Percentiles rank a stretch among this genome's conserved stretches.
These are phyloP conservation scores for Noturus placidus DNA, from an alignment of 2,113 vertebrate species.

Conservation along the genomic window DNA sequence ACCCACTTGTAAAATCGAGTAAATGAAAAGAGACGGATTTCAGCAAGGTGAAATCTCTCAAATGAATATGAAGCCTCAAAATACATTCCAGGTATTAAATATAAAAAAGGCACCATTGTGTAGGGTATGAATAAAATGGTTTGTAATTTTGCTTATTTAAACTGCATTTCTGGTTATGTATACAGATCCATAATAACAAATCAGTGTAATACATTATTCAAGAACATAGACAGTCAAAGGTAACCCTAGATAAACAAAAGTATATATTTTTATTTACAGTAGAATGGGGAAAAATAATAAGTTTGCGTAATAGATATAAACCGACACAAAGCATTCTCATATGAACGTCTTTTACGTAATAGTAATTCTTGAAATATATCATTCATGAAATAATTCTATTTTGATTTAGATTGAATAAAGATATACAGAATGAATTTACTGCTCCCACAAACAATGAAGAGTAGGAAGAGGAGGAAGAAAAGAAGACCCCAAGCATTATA, in stretches of 20 bases:
- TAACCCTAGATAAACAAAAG: background rate
- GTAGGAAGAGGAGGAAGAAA: background rate
- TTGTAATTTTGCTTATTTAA: slow-evolving; percentile 9
- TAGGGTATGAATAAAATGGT: background rate
- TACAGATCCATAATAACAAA: background rate
- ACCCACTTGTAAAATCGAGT: slow-evolving; percentile 73
- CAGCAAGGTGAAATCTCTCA: slow-evolving; percentile 58
- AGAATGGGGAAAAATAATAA: background rate
- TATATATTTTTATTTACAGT: background rate
- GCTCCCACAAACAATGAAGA: background rate
- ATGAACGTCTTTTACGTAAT: background rate
- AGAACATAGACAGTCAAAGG: background rate
- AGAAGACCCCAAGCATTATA: background rate
- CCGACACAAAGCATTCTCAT: background rate
- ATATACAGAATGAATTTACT: background rate
- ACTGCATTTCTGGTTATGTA: background rate
- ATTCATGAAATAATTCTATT: background rate
- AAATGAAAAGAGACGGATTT: slow-evolving; percentile 69
- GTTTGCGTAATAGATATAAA: background rate
- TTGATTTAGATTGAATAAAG: background rate
- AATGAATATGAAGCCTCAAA: slow-evolving; percentile 65
- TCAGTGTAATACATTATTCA: background rate
- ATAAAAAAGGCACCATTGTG: slow-evolving; percentile 32
- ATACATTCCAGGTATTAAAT: slow-evolving; percentile 83
- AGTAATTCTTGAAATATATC: background rate